Conservation (phyloP, 2,888 invertebrate genomes). For the Bombylius major region DNA sequence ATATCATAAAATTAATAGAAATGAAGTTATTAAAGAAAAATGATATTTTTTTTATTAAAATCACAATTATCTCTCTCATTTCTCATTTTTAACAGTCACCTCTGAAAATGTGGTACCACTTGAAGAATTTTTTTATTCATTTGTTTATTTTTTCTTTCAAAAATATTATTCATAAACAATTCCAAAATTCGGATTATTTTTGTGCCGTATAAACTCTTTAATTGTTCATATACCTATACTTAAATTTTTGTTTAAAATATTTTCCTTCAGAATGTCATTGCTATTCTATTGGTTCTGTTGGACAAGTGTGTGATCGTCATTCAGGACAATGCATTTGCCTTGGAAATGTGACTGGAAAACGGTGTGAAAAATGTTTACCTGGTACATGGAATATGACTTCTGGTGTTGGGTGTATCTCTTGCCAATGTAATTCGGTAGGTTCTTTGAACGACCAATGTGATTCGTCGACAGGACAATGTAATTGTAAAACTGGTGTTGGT, state of each 20-base stretch:
- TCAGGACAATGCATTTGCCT: slow-evolving; percentile 69
- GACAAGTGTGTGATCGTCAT: slow-evolving; percentile 58
- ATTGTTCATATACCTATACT: too few species aligned
- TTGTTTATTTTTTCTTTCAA: too few species aligned
- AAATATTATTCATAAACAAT: too few species aligned
- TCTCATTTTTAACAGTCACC: too few species aligned
- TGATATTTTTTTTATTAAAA: too few species aligned
- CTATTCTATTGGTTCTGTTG: slow-evolving; percentile 55
- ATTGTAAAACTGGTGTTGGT: slow-evolving; percentile 62
- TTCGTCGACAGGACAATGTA: slow-evolving; percentile 61
- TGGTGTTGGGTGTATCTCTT: slow-evolving; percentile 65
- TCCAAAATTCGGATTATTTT: too few species aligned
- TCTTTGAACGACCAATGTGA: slow-evolving; percentile 51
- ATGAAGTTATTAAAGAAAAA: too few species aligned
- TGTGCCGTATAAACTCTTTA: too few species aligned
- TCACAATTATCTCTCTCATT: too few species aligned
- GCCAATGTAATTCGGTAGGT: slow-evolving; percentile 64
- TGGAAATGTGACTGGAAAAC: slow-evolving; percentile 55
- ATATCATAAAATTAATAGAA: too few species aligned
- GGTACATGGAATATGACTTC: slow-evolving; percentile 66
- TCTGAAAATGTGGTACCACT: too few species aligned
- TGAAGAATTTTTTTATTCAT: too few species aligned
- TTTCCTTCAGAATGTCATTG: slow-evolving; percentile 72
- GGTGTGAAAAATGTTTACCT: slow-evolving; percentile 63
- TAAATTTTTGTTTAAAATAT: background rate